Evolutionary conservation across 1,140 invertebrate species (phyloP).

Genomic region (Chrysomallon squamiferum): DNA sequence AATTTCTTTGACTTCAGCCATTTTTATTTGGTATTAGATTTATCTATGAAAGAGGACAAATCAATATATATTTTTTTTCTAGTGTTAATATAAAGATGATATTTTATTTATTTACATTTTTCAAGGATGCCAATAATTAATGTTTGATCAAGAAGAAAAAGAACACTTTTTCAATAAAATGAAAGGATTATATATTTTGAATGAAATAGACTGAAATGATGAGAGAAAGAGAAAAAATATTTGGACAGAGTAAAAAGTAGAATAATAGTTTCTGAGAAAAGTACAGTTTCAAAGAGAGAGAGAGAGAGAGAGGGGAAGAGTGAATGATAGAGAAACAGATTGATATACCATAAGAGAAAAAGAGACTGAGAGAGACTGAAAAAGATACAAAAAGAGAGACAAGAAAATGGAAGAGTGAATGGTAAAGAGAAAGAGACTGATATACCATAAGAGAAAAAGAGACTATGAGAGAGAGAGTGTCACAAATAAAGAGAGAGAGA

Average conservation of each 20-base stretch:
- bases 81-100: too few relatives aligned
- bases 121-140: too few relatives aligned
- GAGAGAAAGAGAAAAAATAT: not conserved
- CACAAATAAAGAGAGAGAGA: not conserved
- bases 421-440: not conserved
- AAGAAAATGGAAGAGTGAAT: not conserved
- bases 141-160: too few relatives aligned
- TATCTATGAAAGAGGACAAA: too few relatives aligned
- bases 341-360: not conserved
- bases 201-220: not conserved
- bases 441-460: not conserved
- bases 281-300: too few relatives aligned
- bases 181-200: not conserved
- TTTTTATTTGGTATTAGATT: too few relatives aligned
- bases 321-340: not conserved
- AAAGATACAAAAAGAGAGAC: not conserved
- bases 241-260: too few relatives aligned
- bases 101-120: too few relatives aligned
- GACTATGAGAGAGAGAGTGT: not conserved
- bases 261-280: too few relatives aligned
- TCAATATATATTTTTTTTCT: too few relatives aligned
- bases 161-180: too few relatives aligned
- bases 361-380: not conserved
- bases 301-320: slow-evolving; percentile 5
- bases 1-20: too few relatives aligned